These are phyloP conservation scores for Orthosia gothica DNA, from an alignment of 2,888 invertebrate genomes.

Conservation along the genomic window DNA sequence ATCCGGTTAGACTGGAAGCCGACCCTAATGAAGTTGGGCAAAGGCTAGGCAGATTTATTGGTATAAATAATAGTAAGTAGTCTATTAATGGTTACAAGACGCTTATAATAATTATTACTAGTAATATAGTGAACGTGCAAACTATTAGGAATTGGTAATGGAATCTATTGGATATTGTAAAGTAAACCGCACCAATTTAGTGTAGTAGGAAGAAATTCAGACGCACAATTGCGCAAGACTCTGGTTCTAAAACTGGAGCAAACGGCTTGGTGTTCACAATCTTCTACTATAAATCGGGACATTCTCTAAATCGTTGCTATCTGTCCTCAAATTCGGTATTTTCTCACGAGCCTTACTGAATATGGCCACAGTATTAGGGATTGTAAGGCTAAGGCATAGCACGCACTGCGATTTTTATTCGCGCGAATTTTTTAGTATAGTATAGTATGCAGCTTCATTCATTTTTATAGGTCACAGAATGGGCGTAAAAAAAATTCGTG, in stretches of 20 bases:
- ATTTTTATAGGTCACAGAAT: no score
- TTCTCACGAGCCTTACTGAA: conserved; percentile 53
- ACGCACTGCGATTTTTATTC: no score
- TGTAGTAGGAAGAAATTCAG: conserved; percentile 63
- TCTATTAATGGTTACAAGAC: conserved; percentile 27
- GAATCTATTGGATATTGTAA: conserved; percentile 31
- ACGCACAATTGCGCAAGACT: conserved; percentile 55
- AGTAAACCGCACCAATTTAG: conserved; percentile 39
- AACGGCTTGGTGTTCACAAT: conserved; percentile 46
- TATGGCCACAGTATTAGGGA: neutral
- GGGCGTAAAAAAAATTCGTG: no score
- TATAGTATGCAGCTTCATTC: no score
- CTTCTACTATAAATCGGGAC: conserved; percentile 49
- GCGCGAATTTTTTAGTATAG: no score
- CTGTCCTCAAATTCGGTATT: conserved; percentile 44
- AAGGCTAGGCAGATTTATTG: no score
- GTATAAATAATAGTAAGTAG: conserved; percentile 29
- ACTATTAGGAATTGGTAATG: conserved; percentile 38
- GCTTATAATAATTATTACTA: conserved; percentile 27
- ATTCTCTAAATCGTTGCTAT: conserved; percentile 50
- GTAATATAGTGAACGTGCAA: conserved; percentile 26
- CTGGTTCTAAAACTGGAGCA: conserved; percentile 58
- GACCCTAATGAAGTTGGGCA: no score
- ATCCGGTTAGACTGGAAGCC: no score
- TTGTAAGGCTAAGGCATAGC: no score